These are phyloP conservation scores for Lordiphosa stackelbergi DNA, from an alignment of 1,140 invertebrate species.

Conservation along the genomic window DNA sequence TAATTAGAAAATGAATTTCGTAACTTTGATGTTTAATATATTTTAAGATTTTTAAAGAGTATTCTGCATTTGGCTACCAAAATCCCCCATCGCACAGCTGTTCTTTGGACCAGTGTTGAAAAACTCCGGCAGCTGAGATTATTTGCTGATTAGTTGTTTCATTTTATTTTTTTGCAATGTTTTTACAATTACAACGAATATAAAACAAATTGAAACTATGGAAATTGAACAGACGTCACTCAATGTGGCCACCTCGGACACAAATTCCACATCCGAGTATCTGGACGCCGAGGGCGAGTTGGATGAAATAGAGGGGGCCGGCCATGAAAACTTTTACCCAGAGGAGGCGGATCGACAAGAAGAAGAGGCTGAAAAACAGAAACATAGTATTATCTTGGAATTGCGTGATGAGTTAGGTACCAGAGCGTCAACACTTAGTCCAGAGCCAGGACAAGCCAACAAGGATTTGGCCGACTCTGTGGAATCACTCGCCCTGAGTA, in stretches of 20 bases:
- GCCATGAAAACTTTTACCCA: constrained; percentile 34
- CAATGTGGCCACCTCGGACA: constrained; percentile 43
- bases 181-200: constrained; percentile 1
- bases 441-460: constrained; percentile 29
- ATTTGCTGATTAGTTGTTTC: constrained; percentile 23
- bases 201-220: constrained; percentile 26
- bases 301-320: constrained; percentile 35
- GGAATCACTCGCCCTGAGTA: constrained; percentile 59
- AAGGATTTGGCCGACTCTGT: constrained; percentile 45
- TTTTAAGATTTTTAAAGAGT: background rate
- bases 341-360: constrained; percentile 52
- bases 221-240: constrained; percentile 60
- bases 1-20: no score
- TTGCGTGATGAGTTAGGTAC: constrained; percentile 43
- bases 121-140: constrained; percentile 7
- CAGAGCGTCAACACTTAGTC: constrained; percentile 31
- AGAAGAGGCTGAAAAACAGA: constrained; percentile 39
- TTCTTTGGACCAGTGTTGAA: constrained; percentile 11
- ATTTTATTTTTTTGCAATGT: constrained; percentile 39
- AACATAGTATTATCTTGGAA: constrained; percentile 67
- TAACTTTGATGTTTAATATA: no score
- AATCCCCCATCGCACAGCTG: constrained; percentile 13
- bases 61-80: background rate
- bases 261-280: constrained; percentile 55
- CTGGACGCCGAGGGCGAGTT: constrained; percentile 62